Evolutionary conservation across 2,113 vertebrate species (phyloP).

Genomic region (Ophthalmolycus amberensis): DNA sequence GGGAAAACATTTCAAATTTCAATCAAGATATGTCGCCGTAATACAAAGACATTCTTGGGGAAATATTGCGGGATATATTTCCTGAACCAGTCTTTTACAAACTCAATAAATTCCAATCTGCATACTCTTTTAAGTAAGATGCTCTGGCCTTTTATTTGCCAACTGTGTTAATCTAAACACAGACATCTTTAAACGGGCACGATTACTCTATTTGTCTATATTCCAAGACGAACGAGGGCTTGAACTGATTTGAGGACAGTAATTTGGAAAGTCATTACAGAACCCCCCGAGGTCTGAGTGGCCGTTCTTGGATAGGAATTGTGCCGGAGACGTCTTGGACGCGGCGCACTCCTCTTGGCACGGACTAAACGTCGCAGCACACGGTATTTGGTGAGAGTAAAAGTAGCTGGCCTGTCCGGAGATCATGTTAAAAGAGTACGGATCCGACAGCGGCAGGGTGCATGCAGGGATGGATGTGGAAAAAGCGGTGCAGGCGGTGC

Average conservation of each 20-base stretch:
- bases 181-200: neutral
- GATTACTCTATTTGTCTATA: slow-evolving; percentile 53
- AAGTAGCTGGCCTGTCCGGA: slow-evolving; percentile 81
- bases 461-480: slow-evolving; percentile 74
- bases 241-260: slow-evolving; percentile 64
- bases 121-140: neutral
- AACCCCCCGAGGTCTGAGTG: slow-evolving; percentile 67
- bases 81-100: neutral
- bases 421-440: slow-evolving; percentile 78
- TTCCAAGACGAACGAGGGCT: slow-evolving; percentile 57
- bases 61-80: neutral
- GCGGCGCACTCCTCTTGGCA: slow-evolving; percentile 66
- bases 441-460: slow-evolving; percentile 71
- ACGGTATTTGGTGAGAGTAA: slow-evolving; percentile 80
- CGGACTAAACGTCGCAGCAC: slow-evolving; percentile 54
- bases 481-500: slow-evolving; percentile 74
- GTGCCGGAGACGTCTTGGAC: slow-evolving; percentile 61
- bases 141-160: neutral
- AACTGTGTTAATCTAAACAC: slow-evolving; percentile 3
- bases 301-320: slow-evolving; percentile 61
- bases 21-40: neutral
- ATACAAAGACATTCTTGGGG: neutral
- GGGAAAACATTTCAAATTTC: neutral
- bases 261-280: slow-evolving; percentile 72
- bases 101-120: neutral